These are phyloP conservation scores for Nettapus auritus DNA, from an alignment of 2,113 vertebrate genomes.

Conservation along the genomic window DNA sequence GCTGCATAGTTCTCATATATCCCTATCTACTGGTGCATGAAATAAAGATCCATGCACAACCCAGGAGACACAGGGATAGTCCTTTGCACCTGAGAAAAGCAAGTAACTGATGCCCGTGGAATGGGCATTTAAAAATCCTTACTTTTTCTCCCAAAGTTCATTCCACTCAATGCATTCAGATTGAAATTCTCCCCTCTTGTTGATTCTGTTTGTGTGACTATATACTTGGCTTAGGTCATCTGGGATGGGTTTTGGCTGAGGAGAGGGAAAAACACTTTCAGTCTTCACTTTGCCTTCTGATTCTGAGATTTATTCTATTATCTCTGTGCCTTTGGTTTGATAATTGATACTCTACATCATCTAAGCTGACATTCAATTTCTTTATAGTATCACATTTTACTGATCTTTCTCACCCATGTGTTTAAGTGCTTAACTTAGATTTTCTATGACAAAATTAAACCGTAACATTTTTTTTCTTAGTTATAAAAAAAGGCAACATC, in stretches of 20 bases:
- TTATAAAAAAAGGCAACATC: neutral
- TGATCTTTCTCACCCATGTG: neutral
- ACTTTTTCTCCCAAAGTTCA: neutral
- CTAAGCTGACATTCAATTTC: neutral
- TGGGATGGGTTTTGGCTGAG: neutral
- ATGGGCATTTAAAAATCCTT: neutral
- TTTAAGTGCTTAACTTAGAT: neutral
- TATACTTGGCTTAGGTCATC: neutral
- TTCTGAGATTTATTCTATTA: neutral
- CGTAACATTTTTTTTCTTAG: neutral
- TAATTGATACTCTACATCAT: neutral
- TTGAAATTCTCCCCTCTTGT: neutral
- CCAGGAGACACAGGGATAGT: fast-evolving
- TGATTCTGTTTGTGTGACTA: neutral
- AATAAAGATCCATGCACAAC: neutral
- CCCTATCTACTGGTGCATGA: neutral
- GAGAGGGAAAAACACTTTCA: neutral
- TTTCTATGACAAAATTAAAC: neutral
- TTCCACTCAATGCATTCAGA: neutral
- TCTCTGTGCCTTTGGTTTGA: neutral
- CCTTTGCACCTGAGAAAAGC: neutral
- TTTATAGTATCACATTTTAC: neutral
- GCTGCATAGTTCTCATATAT: neutral
- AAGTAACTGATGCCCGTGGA: neutral
- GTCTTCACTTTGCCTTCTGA: neutral